Evolutionary conservation across 2,888 invertebrate species (phyloP).

Genomic region (Ditula angustiorana): DNA sequence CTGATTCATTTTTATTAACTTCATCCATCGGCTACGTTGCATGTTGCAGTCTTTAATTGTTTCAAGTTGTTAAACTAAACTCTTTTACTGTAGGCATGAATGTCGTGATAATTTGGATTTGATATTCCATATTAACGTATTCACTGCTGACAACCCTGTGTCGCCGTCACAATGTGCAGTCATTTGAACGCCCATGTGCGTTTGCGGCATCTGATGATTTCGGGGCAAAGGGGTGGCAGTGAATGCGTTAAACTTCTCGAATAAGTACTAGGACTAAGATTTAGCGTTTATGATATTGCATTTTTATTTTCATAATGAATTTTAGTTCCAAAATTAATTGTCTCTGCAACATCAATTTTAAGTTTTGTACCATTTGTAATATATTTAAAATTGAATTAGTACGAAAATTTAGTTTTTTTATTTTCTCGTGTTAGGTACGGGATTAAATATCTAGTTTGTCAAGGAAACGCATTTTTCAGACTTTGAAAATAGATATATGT

Average conservation of each 20-base stretch:
- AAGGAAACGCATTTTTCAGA: slow-evolving; percentile 38
- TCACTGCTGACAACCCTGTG: too few species aligned
- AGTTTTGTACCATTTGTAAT: slow-evolving; percentile 30
- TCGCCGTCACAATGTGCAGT: too few species aligned
- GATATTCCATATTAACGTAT: slow-evolving; percentile 54
- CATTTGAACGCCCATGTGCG: too few species aligned
- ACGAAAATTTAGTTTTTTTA: slow-evolving; percentile 18
- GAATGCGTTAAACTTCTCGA: slow-evolving; percentile 50
- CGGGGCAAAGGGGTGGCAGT: too few species aligned
- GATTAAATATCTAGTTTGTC: slow-evolving; percentile 5
- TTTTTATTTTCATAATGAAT: slow-evolving; percentile 38
- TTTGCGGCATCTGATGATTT: too few species aligned
- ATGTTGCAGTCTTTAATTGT: slow-evolving; percentile 38
- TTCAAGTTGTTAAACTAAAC: slow-evolving; percentile 30
- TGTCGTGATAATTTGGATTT: slow-evolving; percentile 56
- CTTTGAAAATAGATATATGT: slow-evolving; percentile 41
- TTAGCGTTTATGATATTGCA: slow-evolving; percentile 52
- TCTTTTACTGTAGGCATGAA: slow-evolving; percentile 29
- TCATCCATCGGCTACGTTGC: slow-evolving; percentile 32
- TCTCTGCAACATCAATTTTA: slow-evolving; percentile 33
- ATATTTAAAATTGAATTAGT: slow-evolving; percentile 11
- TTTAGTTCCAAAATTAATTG: slow-evolving; percentile 40
- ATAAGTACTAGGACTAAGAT: slow-evolving; percentile 50
- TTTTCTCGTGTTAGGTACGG: slow-evolving; percentile 13
- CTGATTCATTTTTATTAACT: neutral